phyloP scores from a whole-genome alignment of 2,888 invertebrate species.

The Gnatocerus cornutus region DNA sequence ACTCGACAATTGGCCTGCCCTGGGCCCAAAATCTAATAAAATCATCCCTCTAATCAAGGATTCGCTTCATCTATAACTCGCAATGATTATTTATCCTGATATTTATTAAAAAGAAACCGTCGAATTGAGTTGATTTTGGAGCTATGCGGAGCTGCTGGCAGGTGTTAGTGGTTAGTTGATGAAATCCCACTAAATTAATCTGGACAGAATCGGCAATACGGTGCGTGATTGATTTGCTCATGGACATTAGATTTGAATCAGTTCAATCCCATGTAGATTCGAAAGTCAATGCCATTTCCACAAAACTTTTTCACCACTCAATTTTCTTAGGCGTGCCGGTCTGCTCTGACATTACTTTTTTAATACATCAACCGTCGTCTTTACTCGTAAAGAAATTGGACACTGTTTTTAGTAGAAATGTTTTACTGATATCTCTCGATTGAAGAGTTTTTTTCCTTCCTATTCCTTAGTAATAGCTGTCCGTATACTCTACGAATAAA shows the following conservation, averaged over 20 bases:
- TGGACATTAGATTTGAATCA: constrained; percentile 67
- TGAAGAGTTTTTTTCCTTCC: constrained; percentile 57
- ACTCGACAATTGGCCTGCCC: constrained; percentile 35
- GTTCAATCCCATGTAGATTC: constrained; percentile 63
- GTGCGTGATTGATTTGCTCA: constrained; percentile 67
- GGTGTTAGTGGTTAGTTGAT: constrained; percentile 37
- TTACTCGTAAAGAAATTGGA: constrained; percentile 66
- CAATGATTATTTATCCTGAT: constrained; percentile 12
- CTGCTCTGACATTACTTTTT: constrained; percentile 67
- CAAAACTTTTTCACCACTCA: constrained; percentile 65
- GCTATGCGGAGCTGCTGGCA: constrained; percentile 2
- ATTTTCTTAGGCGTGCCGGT: constrained; percentile 65
- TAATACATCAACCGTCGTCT: constrained; percentile 67
- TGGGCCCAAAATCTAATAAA: constrained; percentile 29
- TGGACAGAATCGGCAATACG: constrained; percentile 59
- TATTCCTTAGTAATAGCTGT: constrained; percentile 55
- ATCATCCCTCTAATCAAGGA: constrained; percentile 43
- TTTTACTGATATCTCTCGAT: constrained; percentile 64
- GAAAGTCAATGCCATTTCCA: constrained; percentile 61
- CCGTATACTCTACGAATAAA: constrained; percentile 62
- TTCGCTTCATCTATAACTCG: constrained; percentile 27
- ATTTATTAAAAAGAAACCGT: background rate
- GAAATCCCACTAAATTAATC: constrained; percentile 42
- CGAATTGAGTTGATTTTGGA: constrained; percentile 5
- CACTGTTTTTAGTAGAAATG: constrained; percentile 65